phyloP scores from a whole-genome alignment of 2,888 invertebrate genomes.

The Dicycla oo region DNA sequence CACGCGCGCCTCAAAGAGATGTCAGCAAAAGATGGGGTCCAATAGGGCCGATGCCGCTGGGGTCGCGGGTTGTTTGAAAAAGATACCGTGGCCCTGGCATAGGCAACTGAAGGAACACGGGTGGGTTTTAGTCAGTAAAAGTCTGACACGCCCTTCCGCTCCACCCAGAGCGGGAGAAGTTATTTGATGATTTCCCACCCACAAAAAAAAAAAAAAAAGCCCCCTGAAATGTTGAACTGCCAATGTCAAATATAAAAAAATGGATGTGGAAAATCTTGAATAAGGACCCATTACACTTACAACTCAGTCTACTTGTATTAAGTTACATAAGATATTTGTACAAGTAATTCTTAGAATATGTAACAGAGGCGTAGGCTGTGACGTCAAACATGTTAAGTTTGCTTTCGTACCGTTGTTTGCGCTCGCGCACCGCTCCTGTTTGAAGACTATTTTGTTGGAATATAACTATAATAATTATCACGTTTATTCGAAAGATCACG shows the following conservation, averaged over 20 bases:
- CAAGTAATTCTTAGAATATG: conserved; percentile 67
- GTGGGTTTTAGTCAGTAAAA: no score
- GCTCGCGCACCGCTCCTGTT: conserved; percentile 70
- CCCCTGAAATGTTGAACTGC: background rate
- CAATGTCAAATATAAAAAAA: no score
- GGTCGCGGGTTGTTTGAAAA: no score
- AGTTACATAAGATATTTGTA: conserved; percentile 43
- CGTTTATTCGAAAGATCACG: background rate
- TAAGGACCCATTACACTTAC: background rate
- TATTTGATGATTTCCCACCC: no score
- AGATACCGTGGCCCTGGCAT: no score
- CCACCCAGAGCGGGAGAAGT: no score
- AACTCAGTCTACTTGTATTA: conserved; percentile 13
- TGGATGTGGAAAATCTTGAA: background rate
- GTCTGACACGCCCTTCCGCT: no score
- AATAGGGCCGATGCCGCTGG: no score
- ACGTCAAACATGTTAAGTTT: conserved; percentile 70
- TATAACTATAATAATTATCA: conserved; percentile 11
- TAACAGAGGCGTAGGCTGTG: conserved; percentile 61
- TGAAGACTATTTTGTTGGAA: conserved; percentile 26
- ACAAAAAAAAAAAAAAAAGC: no score
- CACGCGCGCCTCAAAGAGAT: no score
- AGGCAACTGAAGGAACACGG: no score
- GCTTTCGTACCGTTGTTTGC: conserved; percentile 61
- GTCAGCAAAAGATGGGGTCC: no score